Base-by-base conservation (phyloP, 2,888 invertebrate species). In the Cerastis leucographa region DNA sequence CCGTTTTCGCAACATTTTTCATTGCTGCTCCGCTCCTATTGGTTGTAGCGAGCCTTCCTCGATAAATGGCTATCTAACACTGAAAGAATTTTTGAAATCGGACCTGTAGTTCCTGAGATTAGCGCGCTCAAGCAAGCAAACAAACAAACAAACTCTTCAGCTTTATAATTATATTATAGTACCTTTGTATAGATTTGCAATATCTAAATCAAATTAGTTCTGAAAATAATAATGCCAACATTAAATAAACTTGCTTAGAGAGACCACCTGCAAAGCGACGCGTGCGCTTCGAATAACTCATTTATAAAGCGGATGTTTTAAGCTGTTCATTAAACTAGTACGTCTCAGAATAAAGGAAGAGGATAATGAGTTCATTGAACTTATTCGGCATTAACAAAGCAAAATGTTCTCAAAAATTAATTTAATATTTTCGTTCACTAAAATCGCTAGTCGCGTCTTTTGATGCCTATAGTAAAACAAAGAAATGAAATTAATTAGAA, bases 261-360 rank as follows among this genome's bases (percentile, higher is more conserved):
- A 80, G 89, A 89, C 89, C 89, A 86, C 89, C 89, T 85, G 87
- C 83, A 83, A 78, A 83, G 83, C 76, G 85, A 69, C 85, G 84
- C 87, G 87, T 86, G 86, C 87, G 88, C 85, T 77, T 40, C 72
- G 78, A 85, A 74, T 79, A 82, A 85, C 70, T 85, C 79, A 82
- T 78, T 81, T 78, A 78, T 74, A 76, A 76, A 84, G 85, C 85
- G 85, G 83, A 85, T 82, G 85, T 79, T 79, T 78, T 59, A 85
- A 78, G 54, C 65, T 71, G 75, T 73, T 78, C 81, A 84, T 84
- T 81, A 84, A 84, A 81, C 74, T 84, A 83, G 71, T 75, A 56
- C 46, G 75, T 77, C 75, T 84, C 8, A 25, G 76, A 76, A 83
- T 81, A 83, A 74, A 83, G 83, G 81, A 80, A 80, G 71, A 62